phyloP scores from a whole-genome alignment of 2,797 vertebrate species.

The Synaphobranchus kaupii region DNA sequence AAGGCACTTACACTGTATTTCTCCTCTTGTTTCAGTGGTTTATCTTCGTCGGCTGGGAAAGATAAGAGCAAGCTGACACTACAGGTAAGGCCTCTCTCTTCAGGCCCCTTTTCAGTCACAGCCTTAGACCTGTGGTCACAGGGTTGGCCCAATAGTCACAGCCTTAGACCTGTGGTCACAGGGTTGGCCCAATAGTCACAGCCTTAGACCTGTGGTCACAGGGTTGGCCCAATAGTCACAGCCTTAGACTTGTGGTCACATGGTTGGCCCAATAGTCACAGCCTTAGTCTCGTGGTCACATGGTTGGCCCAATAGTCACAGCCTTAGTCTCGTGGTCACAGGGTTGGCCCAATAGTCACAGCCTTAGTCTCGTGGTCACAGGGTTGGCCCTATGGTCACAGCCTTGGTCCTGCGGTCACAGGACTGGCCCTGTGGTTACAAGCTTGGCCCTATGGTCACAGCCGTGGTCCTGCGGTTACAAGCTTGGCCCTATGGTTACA shows the following conservation, averaged over 20 bases:
- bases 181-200: neutral
- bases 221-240: neutral
- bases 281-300: neutral
- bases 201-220: neutral
- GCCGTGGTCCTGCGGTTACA: too few relatives aligned
- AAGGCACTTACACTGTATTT: neutral
- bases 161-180: neutral
- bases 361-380: too few relatives aligned
- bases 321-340: too few relatives aligned
- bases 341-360: too few relatives aligned
- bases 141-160: too few relatives aligned
- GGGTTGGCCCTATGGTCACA: too few relatives aligned
- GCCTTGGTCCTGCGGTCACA: too few relatives aligned
- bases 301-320: neutral
- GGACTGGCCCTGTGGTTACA: neutral
- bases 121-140: neutral
- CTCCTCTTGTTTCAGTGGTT: neutral
- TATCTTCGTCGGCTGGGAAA: conserved; percentile 26
- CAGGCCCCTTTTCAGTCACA: neutral
- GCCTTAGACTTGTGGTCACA: neutral
- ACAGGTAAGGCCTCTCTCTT: conserved; percentile 19
- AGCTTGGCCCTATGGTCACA: neutral
- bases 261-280: neutral
- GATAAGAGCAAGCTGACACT: conserved; percentile 18
- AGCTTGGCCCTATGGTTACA: too few relatives aligned